Base-by-base conservation (phyloP, 2,113 vertebrate species). In the Xenopus laevis region DNA sequence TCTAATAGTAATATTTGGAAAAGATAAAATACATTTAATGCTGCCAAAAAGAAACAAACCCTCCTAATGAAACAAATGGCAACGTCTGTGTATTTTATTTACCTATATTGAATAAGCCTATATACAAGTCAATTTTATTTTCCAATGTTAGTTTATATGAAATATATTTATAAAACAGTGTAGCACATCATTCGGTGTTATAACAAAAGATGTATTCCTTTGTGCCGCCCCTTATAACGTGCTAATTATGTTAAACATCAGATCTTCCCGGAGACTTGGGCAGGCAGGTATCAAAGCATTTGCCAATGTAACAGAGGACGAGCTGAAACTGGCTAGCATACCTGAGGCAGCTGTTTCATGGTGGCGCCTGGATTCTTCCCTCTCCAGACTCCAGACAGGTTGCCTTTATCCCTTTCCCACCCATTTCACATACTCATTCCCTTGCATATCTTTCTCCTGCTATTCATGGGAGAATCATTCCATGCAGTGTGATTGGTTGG, bases 271-370 rank as follows among this genome's bases (percentile, higher is more conserved):
- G 40, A 40, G 16, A 20, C 17, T 40, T 33, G 3, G 16, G 64
- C 52, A 30, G 10, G 18, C 23, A 17, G 27, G 66, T 15, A 33
- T n/a, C 13, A 40, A 18, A 46, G 33, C 20, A 61, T 74, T 74
- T 68, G 65, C 44, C 72, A 23, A 23, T 50, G 12, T 79, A 63
- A 71, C 71, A 91, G 90, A 87, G 90, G 93, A 91, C 87, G 82
- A 86, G 84, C 83, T 79, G 79, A 85, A 80, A 87, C 89, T 85
- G 78, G 86, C 82, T 83, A 82, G 84, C 93, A 93, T 93, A 94
- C 94, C 93, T 94, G 91, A 92, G 92, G 90, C 91, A 92, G 93
- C 87, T 88, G 94, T 93, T 92, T 90, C 85, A 86, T 80, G 0
- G 86, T 94, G 94, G 91, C 92, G 94, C 94, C 93, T 89, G 83